Evolutionary conservation across 2,888 invertebrate genomes (phyloP).

Genomic region (Coronaproctus castanopsis): DNA sequence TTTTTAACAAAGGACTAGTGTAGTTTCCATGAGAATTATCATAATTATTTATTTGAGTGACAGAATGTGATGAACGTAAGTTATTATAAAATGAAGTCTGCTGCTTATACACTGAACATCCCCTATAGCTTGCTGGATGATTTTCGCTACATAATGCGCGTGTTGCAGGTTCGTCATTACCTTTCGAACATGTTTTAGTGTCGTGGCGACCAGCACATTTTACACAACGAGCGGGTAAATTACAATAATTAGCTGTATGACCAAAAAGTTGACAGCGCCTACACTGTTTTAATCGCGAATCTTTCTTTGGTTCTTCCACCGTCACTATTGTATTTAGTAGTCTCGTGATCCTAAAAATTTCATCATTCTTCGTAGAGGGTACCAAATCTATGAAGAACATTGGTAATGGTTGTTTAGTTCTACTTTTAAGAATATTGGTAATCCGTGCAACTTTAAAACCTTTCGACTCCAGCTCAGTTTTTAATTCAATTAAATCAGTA

Average conservation of each 20-base stretch:
- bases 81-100: no score
- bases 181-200: neutral
- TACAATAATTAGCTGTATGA: neutral
- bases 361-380: no score
- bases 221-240: neutral
- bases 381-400: neutral
- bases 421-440: neutral
- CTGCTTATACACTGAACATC: no score
- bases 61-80: no score
- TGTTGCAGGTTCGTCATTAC: no score
- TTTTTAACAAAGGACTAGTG: no score
- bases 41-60: no score
- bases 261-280: neutral
- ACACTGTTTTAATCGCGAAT: neutral
- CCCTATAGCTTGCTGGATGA: no score
- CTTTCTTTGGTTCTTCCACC: neutral
- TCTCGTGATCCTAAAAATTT: no score
- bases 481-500: neutral
- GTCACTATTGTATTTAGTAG: no score
- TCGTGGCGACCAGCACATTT: neutral
- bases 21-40: no score
- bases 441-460: neutral
- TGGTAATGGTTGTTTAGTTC: neutral
- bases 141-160: no score
- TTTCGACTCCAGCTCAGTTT: neutral